Evolutionary conservation across 2,113 vertebrate genomes (phyloP).

Genomic region (Patagioenas fasciata): DNA sequence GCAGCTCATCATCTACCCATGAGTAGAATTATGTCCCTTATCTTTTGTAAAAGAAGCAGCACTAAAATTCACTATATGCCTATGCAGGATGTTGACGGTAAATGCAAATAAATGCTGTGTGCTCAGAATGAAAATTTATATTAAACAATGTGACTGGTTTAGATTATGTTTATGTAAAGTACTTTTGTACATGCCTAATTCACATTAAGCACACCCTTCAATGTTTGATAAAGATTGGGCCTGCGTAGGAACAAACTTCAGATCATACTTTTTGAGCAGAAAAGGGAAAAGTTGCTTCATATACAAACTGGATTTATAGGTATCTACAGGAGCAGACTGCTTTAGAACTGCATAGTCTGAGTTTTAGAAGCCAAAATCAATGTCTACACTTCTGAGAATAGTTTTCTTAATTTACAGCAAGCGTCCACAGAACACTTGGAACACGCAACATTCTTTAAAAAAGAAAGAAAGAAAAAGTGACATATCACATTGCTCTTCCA

Average conservation of each 20-base stretch:
- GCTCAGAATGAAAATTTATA: not conserved
- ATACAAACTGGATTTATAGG: not conserved
- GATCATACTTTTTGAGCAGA: not conserved
- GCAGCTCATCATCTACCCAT: fast-evolving
- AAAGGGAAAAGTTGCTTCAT: not conserved
- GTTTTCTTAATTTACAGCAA: conserved; percentile 33
- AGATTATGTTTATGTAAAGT: not conserved
- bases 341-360: conserved; percentile 3
- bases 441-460: not conserved
- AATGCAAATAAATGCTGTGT: not conserved
- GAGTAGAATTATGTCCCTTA: not conserved
- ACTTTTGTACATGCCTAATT: not conserved
- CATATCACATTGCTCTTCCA: not conserved
- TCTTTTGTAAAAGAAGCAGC: not conserved
- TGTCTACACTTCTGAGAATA: not conserved
- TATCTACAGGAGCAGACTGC: not conserved
- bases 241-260: not conserved
- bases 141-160: not conserved
- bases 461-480: not conserved
- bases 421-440: not conserved
- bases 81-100: not conserved
- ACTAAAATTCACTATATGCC: not conserved
- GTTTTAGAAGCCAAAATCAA: conserved; percentile 7
- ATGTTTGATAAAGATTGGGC: fast-evolving
- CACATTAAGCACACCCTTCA: not conserved